Conservation (phyloP, 2,888 invertebrate genomes). For the Eupithecia vulgata region DNA sequence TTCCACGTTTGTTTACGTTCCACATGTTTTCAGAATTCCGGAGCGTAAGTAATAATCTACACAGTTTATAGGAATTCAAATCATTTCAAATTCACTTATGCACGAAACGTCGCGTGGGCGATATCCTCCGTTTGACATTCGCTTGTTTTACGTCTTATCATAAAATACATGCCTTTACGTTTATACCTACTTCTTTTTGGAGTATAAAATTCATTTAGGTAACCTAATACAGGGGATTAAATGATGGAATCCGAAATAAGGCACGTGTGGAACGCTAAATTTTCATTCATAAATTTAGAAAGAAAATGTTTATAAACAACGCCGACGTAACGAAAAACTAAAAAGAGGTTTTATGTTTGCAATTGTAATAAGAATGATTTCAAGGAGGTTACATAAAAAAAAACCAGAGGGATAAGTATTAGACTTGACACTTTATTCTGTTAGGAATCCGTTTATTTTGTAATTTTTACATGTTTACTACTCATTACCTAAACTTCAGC, state of each 20-base stretch:
- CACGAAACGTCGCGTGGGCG: slow-evolving; percentile 27
- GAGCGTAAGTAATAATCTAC: not conserved
- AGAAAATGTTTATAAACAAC: too few relatives aligned
- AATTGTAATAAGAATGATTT: too few relatives aligned
- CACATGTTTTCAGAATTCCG: slow-evolving; percentile 1
- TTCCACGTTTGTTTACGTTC: slow-evolving; percentile 1
- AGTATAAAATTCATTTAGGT: slow-evolving; percentile 1
- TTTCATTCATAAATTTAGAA: not conserved
- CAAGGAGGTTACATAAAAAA: too few relatives aligned
- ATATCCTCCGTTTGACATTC: slow-evolving; percentile 31
- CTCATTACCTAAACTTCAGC: too few relatives aligned
- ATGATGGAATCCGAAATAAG: not conserved
- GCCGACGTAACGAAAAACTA: too few relatives aligned
- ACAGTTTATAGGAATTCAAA: slow-evolving; percentile 23
- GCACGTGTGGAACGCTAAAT: not conserved
- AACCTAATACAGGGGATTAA: not conserved
- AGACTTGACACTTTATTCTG: too few relatives aligned
- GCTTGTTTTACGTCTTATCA: slow-evolving; percentile 1
- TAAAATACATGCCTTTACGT: not conserved
- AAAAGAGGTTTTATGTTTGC: too few relatives aligned
- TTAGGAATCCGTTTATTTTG: too few relatives aligned
- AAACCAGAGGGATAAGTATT: too few relatives aligned
- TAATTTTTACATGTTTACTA: too few relatives aligned
- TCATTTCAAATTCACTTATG: slow-evolving; percentile 19
- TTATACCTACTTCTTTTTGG: not conserved